Conservation (phyloP, 2,888 invertebrate species). For the Chalcis sispes region DNA sequence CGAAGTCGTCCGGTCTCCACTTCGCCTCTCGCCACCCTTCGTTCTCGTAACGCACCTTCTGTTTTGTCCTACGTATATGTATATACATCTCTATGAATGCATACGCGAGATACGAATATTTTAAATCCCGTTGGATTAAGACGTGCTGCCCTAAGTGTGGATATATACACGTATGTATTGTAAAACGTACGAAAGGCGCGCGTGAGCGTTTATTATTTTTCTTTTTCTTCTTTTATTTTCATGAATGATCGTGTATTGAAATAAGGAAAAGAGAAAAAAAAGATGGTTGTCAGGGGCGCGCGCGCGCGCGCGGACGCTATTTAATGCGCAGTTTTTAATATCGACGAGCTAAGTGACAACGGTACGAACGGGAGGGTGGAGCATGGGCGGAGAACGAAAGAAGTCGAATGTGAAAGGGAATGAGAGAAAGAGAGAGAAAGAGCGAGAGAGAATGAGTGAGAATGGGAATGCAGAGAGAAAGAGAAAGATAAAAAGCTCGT, state of each 20-base stretch:
- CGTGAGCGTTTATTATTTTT: too few species aligned
- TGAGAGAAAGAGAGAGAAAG: background rate
- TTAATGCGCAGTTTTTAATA: constrained; percentile 64
- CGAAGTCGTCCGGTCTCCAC: too few species aligned
- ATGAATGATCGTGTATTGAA: too few species aligned
- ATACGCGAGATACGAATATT: constrained; percentile 73
- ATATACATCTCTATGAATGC: constrained; percentile 66
- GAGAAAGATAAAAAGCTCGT: constrained; percentile 57
- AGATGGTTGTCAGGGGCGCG: too few species aligned
- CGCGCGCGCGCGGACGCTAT: too few species aligned
- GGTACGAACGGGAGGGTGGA: background rate
- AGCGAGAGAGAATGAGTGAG: constrained; percentile 52
- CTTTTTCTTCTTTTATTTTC: too few species aligned
- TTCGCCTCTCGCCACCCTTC: constrained; percentile 55
- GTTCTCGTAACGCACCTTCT: constrained; percentile 15
- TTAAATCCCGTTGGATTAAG: constrained; percentile 72
- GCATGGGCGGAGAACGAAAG: background rate
- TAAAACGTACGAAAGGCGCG: too few species aligned
- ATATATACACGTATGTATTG: too few species aligned
- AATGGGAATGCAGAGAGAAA: constrained; percentile 54
- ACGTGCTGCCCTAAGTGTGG: too few species aligned
- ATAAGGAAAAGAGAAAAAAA: too few species aligned
- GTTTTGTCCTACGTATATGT: constrained; percentile 59
- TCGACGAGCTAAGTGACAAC: constrained; percentile 62
- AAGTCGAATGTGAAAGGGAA: background rate